Conservation (phyloP, 1,140 invertebrate species). For the Leptonema lineaticorne region DNA sequence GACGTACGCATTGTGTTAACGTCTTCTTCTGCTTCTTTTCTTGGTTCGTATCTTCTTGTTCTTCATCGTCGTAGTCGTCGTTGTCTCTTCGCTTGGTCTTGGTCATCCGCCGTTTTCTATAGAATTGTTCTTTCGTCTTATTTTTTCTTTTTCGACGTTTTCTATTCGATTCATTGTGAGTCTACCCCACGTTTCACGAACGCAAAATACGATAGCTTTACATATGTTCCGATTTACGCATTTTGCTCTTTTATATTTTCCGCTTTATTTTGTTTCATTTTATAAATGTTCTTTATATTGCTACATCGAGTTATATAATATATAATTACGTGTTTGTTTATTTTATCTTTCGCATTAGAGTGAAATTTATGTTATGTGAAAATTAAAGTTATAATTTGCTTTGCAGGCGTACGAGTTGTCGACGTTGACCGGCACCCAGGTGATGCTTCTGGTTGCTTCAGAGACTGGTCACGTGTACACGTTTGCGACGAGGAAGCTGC, state of each 20-base stretch:
- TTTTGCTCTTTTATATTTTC: background rate
- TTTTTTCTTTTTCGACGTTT: background rate
- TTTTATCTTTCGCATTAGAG: too few relatives aligned
- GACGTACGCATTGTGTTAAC: constrained; percentile 13
- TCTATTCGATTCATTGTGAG: background rate
- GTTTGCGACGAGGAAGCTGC: constrained; percentile 97
- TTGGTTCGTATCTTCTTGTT: constrained; percentile 6
- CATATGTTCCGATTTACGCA: background rate
- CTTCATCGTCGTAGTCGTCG: background rate
- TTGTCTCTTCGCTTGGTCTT: background rate
- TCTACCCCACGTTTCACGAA: background rate
- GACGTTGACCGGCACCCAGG: constrained; percentile 98
- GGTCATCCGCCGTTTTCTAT: constrained; percentile 4
- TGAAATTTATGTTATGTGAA: too few relatives aligned
- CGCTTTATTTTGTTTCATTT: background rate
- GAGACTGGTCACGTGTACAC: constrained; percentile 99
- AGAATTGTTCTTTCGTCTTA: background rate
- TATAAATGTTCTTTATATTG: background rate
- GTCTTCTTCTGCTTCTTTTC: constrained; percentile 9
- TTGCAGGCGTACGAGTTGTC: constrained; percentile 96
- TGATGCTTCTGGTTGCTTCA: constrained; percentile 94
- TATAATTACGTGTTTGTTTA: too few relatives aligned
- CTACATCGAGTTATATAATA: too few relatives aligned
- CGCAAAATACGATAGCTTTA: background rate
- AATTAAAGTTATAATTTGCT: too few relatives aligned